Conservation (phyloP, 2,113 vertebrate species). For the Psophia crepitans region DNA sequence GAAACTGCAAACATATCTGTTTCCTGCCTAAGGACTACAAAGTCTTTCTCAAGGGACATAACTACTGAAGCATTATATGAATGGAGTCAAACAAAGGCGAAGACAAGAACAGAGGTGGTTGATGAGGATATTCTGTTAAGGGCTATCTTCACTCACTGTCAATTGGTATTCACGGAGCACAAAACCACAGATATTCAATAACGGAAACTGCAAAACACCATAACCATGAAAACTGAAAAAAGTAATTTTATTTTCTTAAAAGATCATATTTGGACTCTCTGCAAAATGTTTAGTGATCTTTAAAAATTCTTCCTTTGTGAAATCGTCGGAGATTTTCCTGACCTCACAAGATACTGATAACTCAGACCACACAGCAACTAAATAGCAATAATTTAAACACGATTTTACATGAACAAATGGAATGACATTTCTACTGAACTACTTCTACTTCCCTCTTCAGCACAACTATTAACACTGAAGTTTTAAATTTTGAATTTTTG, state of each 20-base stretch:
- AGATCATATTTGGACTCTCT: neutral
- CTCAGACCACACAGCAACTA: neutral
- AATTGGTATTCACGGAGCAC: neutral
- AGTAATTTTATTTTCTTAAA: neutral
- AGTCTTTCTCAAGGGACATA: conserved; percentile 16
- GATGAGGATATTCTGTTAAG: neutral
- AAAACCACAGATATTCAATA: neutral
- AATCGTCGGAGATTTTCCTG: neutral
- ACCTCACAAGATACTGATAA: neutral
- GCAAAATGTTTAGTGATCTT: neutral
- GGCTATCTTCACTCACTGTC: neutral
- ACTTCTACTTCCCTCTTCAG: neutral
- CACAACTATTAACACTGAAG: neutral
- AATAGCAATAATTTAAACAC: neutral
- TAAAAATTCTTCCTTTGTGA: neutral
- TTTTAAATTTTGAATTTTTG: neutral
- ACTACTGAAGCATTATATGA: neutral
- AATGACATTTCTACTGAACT: neutral
- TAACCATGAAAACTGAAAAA: neutral
- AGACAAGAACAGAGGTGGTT: neutral
- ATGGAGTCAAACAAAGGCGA: neutral
- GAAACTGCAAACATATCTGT: conserved; percentile 32
- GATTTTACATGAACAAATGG: neutral
- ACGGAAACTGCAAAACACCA: neutral
- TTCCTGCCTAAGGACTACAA: conserved; percentile 60